Percentiles rank a stretch among this genome's conserved stretches.
Evolutionary conservation across 2,888 invertebrate species (phyloP).

Genomic region (Scotopteryx bipunctaria): DNA sequence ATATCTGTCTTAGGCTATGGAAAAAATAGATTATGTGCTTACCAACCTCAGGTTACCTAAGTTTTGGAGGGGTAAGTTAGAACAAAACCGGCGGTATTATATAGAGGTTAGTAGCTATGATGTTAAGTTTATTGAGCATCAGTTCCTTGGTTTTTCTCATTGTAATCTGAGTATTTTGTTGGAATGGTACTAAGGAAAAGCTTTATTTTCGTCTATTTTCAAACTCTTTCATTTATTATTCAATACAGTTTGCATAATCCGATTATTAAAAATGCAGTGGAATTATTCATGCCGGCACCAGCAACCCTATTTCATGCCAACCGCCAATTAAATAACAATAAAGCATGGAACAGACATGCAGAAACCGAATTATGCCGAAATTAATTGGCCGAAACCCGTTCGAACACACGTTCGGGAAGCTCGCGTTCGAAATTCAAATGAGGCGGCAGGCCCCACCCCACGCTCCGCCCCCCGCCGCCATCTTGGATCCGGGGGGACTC

Average conservation of each 20-base stretch:
- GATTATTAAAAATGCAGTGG: constrained; percentile 13
- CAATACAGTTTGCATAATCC: constrained; percentile 3
- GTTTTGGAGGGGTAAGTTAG: neutral
- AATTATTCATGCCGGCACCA: constrained; percentile 21
- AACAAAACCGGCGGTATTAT: neutral
- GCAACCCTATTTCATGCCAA: constrained; percentile 42
- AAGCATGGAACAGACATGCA: constrained; percentile 59
- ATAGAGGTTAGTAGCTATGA: neutral
- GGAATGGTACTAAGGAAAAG: too few relatives aligned
- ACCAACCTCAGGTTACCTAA: too few relatives aligned
- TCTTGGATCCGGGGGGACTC: constrained; percentile 69
- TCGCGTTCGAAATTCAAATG: constrained; percentile 82
- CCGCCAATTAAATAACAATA: constrained; percentile 68
- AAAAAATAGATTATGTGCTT: too few relatives aligned
- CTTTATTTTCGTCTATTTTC: too few relatives aligned
- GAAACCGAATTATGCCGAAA: constrained; percentile 76
- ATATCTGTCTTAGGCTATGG: neutral
- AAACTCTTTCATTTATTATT: neutral
- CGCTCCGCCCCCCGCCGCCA: constrained; percentile 80
- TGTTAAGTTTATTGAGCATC: neutral
- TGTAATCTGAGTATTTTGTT: too few relatives aligned
- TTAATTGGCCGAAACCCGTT: constrained; percentile 81
- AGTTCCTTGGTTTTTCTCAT: neutral
- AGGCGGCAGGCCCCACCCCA: constrained; percentile 78
- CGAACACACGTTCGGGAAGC: constrained; percentile 79